phyloP scores from a whole-genome alignment of 2,888 invertebrate species.

The Drosophila testacea region DNA sequence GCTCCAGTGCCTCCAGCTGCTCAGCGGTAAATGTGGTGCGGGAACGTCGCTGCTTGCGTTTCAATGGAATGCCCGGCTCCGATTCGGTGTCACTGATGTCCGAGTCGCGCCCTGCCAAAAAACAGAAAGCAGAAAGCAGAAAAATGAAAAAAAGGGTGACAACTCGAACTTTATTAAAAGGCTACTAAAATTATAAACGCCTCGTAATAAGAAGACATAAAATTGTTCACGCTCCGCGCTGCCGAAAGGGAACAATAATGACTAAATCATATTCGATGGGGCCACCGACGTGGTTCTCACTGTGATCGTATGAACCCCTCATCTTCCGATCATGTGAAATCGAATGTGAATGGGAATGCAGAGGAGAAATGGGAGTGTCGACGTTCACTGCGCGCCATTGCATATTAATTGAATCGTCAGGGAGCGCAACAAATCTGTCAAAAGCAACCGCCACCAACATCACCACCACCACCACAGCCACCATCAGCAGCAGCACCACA shows the following conservation, averaged over 20 bases:
- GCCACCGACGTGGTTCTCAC: constrained; percentile 64
- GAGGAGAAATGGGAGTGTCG: constrained; percentile 46
- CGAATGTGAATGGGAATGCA: constrained; percentile 22
- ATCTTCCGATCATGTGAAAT: constrained; percentile 17
- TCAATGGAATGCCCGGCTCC: constrained; percentile 95
- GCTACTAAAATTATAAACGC: constrained; percentile 77
- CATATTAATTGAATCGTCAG: constrained; percentile 80
- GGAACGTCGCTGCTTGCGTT: constrained; percentile 95
- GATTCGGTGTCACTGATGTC: constrained; percentile 94
- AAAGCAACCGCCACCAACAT: constrained; percentile 72
- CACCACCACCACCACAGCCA: constrained; percentile 32
- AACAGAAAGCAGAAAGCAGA: too few relatives aligned
- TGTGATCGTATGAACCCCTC: constrained; percentile 46
- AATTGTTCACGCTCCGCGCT: constrained; percentile 62
- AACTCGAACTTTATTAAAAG: constrained; percentile 59
- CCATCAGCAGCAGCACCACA: constrained; percentile 38
- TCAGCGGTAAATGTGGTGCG: constrained; percentile 97
- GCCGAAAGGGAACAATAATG: constrained; percentile 31
- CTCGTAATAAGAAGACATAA: constrained; percentile 78
- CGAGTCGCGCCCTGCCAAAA: constrained; percentile 83
- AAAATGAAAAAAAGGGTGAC: constrained; percentile 4
- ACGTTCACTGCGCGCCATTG: constrained; percentile 77
- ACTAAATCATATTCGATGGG: constrained; percentile 63
- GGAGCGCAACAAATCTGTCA: constrained; percentile 83
- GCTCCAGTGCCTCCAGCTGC: constrained; percentile 95